Conservation (phyloP, 2,113 vertebrate genomes). For the Callaeas wilsoni region DNA sequence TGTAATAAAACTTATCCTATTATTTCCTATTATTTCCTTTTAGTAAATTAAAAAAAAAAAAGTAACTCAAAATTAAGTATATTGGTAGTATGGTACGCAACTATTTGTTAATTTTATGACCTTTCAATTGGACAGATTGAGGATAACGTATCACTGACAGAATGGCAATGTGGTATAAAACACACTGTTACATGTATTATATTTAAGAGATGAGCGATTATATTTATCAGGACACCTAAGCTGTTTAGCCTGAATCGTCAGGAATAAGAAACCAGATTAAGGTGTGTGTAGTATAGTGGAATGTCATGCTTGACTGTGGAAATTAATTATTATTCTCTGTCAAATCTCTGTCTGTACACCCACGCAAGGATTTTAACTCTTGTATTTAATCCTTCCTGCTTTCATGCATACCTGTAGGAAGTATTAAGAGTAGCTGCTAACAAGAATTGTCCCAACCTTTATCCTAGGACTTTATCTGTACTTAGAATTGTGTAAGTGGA, state of each 20-base stretch:
- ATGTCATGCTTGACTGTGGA: neutral
- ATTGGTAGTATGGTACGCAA: neutral
- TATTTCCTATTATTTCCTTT: neutral
- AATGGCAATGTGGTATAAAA: neutral
- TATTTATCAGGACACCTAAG: neutral
- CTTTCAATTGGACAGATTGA: neutral
- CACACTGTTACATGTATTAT: neutral
- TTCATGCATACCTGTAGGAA: neutral
- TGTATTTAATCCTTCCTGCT: neutral
- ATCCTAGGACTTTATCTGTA: neutral
- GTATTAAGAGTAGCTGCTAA: neutral
- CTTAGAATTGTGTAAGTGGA: neutral
- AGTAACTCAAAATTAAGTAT: neutral
- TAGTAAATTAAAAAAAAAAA: neutral
- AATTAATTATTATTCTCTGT: neutral
- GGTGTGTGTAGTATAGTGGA: neutral
- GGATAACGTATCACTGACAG: neutral
- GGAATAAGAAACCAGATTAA: neutral
- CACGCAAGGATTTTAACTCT: neutral
- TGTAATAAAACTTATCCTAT: neutral
- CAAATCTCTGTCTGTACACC: neutral
- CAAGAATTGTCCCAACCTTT: neutral
- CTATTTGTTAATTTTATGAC: neutral
- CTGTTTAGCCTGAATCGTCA: neutral
- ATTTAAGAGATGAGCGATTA: neutral